A percentile compares a stretch with the other conserved stretches of the same genome.
Conservation (phyloP, 2,113 vertebrate genomes). For the Halcyon malimbica region DNA sequence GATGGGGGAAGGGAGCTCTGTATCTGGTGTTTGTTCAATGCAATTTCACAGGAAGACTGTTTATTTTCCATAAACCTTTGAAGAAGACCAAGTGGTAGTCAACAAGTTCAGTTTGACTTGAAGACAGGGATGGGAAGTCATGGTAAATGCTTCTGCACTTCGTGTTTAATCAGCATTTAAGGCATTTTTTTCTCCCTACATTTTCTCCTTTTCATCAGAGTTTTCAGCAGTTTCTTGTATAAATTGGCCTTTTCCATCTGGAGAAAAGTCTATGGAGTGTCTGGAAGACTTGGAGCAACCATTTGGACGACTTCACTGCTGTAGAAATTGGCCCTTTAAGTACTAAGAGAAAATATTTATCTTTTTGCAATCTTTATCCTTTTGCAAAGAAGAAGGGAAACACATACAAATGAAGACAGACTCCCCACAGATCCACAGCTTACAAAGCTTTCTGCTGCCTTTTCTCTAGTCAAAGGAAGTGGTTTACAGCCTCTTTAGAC, state of each 20-base stretch:
- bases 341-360: not conserved
- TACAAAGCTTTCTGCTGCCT: not conserved
- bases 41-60: not conserved
- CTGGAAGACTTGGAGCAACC: not conserved
- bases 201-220: not conserved
- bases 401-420: not conserved
- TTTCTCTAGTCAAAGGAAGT: not conserved
- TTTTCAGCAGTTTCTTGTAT: conserved; percentile 7
- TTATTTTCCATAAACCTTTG: conserved; percentile 11
- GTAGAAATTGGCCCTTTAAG: not conserved
- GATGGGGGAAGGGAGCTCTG: conserved; percentile 43
- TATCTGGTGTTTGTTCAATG: conserved; percentile 35
- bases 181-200: not conserved
- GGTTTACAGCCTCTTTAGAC: not conserved
- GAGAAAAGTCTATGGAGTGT: not conserved
- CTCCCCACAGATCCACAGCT: not conserved
- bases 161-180: not conserved
- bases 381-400: not conserved
- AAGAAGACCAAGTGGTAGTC: not conserved
- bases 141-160: not conserved
- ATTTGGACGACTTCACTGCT: not conserved
- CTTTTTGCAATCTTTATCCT: not conserved
- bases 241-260: not conserved
- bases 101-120: not conserved
- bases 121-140: not conserved